A percentile compares a stretch with the other conserved stretches of the same genome.
These are phyloP conservation scores for Corythornis leucogaster DNA, from an alignment of 2,797 vertebrate genomes.

Conservation along the genomic window DNA sequence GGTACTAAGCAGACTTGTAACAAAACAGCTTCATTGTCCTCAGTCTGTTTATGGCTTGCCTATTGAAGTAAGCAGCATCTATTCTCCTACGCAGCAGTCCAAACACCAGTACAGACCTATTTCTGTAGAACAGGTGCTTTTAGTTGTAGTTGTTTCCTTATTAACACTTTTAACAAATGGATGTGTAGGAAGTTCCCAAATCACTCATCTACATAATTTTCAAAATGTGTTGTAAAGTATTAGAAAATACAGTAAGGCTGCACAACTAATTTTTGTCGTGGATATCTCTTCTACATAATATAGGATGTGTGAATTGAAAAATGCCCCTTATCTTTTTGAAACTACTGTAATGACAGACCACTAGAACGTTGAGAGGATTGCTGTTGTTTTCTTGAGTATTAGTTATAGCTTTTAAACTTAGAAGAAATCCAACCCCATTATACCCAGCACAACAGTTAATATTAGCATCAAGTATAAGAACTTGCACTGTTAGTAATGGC, in stretches of 20 bases:
- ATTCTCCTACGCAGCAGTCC: slow-evolving; percentile 21
- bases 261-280: neutral
- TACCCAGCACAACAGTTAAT: neutral
- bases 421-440: neutral
- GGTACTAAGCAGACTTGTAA: slow-evolving; percentile 48
- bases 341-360: neutral
- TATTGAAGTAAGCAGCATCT: slow-evolving; percentile 40
- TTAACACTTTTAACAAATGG: neutral
- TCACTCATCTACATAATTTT: neutral
- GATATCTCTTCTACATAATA: neutral
- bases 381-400: neutral
- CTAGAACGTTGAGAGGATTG: neutral
- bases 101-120: neutral
- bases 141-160: neutral
- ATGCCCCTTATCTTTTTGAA: neutral
- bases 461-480: neutral
- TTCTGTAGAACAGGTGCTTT: neutral
- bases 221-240: neutral
- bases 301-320: neutral
- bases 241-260: neutral
- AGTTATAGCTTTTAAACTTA: neutral
- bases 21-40: slow-evolving; percentile 28
- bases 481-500: neutral
- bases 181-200: neutral
- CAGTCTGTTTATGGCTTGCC: slow-evolving; percentile 52